Conservation (phyloP, 2,797 vertebrate genomes). For the Buphagus erythrorhynchus region DNA sequence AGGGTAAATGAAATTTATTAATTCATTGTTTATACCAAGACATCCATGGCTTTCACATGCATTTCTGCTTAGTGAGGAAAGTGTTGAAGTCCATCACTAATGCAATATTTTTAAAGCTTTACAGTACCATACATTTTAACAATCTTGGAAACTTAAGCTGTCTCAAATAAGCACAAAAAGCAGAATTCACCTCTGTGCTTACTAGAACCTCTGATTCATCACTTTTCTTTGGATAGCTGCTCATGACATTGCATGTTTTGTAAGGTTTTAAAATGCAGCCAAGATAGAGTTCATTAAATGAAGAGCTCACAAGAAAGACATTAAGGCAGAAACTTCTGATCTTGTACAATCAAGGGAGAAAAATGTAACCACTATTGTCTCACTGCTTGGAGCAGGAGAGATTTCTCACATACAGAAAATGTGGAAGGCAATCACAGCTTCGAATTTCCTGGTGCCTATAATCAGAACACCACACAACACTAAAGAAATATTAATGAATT, state of each 20-base stretch:
- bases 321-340: neutral
- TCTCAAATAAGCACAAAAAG: neutral
- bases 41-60: neutral
- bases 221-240: neutral
- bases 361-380: neutral
- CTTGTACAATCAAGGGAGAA: neutral
- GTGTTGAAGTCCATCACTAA: neutral
- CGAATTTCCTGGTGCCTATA: neutral
- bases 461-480: neutral
- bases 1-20: neutral
- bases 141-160: neutral
- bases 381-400: neutral
- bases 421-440: neutral
- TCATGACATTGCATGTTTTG: neutral
- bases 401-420: neutral
- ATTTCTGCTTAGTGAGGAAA: neutral
- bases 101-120: neutral
- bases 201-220: neutral
- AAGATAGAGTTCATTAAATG: neutral
- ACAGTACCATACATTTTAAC: neutral
- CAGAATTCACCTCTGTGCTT: neutral
- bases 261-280: neutral
- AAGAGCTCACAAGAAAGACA: neutral
- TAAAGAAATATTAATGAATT: neutral
- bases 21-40: neutral